Evolutionary conservation across 2,888 invertebrate genomes (phyloP).

Genomic region (Dynastes maya): DNA sequence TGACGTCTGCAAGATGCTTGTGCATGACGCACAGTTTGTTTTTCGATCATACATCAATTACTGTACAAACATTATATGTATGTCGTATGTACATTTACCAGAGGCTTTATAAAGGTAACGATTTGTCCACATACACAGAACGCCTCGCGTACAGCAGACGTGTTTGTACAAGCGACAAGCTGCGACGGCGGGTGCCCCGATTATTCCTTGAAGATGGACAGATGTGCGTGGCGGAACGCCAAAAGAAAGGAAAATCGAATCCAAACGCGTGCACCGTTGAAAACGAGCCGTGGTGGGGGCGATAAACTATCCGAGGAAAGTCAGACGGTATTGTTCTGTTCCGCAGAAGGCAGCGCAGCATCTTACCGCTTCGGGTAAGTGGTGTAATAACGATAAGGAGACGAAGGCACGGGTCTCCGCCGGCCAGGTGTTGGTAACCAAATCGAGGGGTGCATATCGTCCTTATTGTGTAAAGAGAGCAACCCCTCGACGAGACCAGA

Average conservation of each 20-base stretch:
- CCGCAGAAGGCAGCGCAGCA: slow-evolving; percentile 44
- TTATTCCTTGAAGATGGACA: slow-evolving; percentile 39
- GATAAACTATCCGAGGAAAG: slow-evolving; percentile 46
- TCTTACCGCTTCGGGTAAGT: slow-evolving; percentile 51
- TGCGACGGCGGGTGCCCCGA: slow-evolving; percentile 29
- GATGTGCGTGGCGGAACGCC: slow-evolving; percentile 29
- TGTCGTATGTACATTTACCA: no score
- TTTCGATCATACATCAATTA: neutral
- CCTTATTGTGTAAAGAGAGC: slow-evolving; percentile 53
- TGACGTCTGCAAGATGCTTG: slow-evolving; percentile 1
- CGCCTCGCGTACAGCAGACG: neutral
- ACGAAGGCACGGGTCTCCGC: slow-evolving; percentile 54
- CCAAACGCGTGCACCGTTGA: slow-evolving; percentile 38
- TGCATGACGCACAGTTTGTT: neutral
- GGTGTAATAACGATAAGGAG: slow-evolving; percentile 34
- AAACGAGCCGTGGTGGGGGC: slow-evolving; percentile 25
- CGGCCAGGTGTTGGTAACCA: slow-evolving; percentile 57
- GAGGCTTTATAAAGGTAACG: neutral
- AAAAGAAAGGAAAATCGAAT: slow-evolving; percentile 38
- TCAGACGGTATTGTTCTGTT: slow-evolving; percentile 56
- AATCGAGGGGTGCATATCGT: slow-evolving; percentile 53
- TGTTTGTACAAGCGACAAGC: slow-evolving; percentile 44
- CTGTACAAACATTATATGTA: slow-evolving; percentile 24
- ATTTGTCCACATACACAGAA: neutral
- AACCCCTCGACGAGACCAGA: slow-evolving; percentile 44